Evolutionary conservation across 1,140 invertebrate species (phyloP).

Genomic region (Acromyrmex charruanus): DNA sequence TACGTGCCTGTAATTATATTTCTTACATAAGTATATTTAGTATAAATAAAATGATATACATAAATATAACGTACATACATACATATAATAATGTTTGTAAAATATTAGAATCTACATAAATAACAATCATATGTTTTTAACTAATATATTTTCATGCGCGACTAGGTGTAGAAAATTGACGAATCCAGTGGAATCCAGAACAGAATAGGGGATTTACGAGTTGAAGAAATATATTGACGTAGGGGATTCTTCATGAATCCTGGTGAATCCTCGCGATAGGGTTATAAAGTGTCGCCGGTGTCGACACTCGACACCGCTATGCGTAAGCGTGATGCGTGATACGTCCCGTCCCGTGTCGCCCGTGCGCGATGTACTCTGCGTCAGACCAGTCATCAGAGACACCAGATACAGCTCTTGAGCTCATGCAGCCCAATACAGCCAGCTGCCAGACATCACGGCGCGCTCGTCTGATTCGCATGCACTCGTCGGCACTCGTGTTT

Average conservation of each 20-base stretch:
- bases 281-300: too few relatives aligned
- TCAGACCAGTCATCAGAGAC: background rate
- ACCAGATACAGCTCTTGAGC: background rate
- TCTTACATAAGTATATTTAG: too few relatives aligned
- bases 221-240: background rate
- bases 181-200: background rate
- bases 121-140: too few relatives aligned
- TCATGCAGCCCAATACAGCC: background rate
- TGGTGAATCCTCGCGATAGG: too few relatives aligned
- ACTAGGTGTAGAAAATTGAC: background rate
- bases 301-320: background rate
- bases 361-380: constrained; percentile 7
- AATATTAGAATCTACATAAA: too few relatives aligned
- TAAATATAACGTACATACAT: too few relatives aligned
- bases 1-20: too few relatives aligned
- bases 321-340: too few relatives aligned
- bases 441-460: constrained; percentile 8
- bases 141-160: background rate
- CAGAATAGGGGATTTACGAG: background rate
- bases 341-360: background rate
- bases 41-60: too few relatives aligned
- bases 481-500: too few relatives aligned
- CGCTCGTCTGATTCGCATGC: constrained; percentile 3
- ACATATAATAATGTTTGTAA: too few relatives aligned
- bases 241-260: background rate